A percentile compares a stretch with the other conserved stretches of the same genome.
Conservation (phyloP, 2,113 vertebrate genomes). For the Clarias macrocephalus region DNA sequence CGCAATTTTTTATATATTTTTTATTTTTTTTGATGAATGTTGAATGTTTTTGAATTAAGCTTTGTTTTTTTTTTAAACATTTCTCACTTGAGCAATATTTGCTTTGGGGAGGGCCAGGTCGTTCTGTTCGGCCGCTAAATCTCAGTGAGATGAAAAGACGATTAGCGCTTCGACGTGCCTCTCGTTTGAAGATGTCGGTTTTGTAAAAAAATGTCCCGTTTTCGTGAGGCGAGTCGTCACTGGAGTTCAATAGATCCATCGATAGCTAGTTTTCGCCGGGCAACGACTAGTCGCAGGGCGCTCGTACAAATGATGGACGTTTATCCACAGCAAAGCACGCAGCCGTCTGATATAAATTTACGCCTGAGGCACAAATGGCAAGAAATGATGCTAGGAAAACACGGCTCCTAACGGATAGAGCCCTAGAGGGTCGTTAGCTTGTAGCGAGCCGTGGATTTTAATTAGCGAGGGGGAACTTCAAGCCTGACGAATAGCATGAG, state of each 20-base stretch:
- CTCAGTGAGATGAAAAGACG: slow-evolving; percentile 44
- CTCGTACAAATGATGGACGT: slow-evolving; percentile 36
- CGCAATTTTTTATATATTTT: background rate
- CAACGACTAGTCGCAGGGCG: slow-evolving; percentile 35
- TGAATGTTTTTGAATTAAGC: background rate
- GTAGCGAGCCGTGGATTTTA: slow-evolving; percentile 42
- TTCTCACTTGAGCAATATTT: background rate
- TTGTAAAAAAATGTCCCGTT: background rate
- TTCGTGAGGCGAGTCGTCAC: no score
- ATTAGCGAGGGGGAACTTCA: slow-evolving; percentile 39
- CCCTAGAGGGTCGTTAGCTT: slow-evolving; percentile 46
- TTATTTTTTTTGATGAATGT: no score
- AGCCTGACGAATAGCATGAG: slow-evolving; percentile 7
- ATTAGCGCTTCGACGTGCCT: slow-evolving; percentile 23
- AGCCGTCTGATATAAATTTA: slow-evolving; percentile 51
- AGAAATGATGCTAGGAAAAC: slow-evolving; percentile 39
- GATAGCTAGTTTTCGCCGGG: slow-evolving; percentile 22
- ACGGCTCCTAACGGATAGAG: slow-evolving; percentile 35
- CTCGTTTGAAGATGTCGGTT: slow-evolving; percentile 29
- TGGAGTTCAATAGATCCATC: slow-evolving; percentile 45
- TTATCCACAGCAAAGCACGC: slow-evolving; percentile 36
- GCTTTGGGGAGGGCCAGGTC: background rate
- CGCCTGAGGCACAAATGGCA: slow-evolving; percentile 43
- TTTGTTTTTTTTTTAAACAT: background rate
- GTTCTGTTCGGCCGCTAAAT: slow-evolving; percentile 43